These are phyloP conservation scores for Nysson spinosus DNA, from an alignment of 2,888 invertebrate genomes.

Conservation along the genomic window DNA sequence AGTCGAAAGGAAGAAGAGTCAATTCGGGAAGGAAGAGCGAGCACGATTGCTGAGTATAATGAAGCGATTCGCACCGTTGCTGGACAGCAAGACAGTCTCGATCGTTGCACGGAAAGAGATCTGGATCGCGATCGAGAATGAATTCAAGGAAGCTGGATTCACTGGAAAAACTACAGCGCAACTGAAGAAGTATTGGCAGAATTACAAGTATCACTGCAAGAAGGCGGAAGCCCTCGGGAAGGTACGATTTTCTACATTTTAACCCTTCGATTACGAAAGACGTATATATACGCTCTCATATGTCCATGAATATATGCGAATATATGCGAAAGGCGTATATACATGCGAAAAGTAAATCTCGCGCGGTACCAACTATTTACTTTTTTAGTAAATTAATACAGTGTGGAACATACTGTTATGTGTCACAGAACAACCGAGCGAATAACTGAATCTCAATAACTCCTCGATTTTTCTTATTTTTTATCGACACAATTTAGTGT, in stretches of 20 bases:
- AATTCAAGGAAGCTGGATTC: conserved; percentile 54
- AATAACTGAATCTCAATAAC: too few relatives aligned
- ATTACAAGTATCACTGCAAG: conserved; percentile 63
- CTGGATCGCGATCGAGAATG: conserved; percentile 57
- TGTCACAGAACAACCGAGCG: too few relatives aligned
- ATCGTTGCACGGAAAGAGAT: conserved; percentile 56
- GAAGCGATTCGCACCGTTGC: conserved; percentile 50
- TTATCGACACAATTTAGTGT: too few relatives aligned
- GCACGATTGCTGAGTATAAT: conserved; percentile 54
- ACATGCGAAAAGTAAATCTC: too few relatives aligned
- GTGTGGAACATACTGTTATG: too few relatives aligned
- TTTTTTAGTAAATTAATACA: too few relatives aligned
- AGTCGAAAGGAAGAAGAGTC: conserved; percentile 51
- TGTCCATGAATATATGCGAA: too few relatives aligned
- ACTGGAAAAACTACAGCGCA: conserved; percentile 56
- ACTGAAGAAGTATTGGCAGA: conserved; percentile 63
- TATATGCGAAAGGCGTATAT: too few relatives aligned
- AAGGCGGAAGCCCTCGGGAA: conserved; percentile 34
- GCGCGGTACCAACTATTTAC: too few relatives aligned
- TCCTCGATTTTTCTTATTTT: too few relatives aligned
- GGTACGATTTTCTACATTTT: conserved; percentile 25
- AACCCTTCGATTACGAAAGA: too few relatives aligned
- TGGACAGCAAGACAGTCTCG: conserved; percentile 56
- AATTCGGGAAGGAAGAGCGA: conserved; percentile 58
- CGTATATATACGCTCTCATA: too few relatives aligned